A percentile compares a stretch with the other conserved stretches of the same genome.
Conservation (phyloP, 1,140 invertebrate genomes). For the Bombus cullumanus region DNA sequence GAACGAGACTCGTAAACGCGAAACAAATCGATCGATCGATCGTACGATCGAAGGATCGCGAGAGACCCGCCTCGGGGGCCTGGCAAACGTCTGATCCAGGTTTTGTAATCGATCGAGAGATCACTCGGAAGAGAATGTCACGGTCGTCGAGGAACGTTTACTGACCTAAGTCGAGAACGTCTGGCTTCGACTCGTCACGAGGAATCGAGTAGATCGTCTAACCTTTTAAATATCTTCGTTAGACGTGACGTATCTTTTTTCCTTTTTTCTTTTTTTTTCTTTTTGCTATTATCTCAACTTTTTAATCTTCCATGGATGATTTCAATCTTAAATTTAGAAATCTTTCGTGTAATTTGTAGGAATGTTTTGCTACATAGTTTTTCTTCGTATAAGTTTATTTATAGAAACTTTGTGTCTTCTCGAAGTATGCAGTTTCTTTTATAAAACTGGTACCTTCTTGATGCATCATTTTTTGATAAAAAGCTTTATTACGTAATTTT, state of each 20-base stretch:
- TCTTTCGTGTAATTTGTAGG: neutral
- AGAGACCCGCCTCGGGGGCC: constrained; percentile 31
- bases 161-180: constrained; percentile 63
- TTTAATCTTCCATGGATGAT: neutral
- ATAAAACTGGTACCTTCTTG: too few relatives aligned
- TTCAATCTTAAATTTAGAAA: too few relatives aligned
- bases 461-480: too few relatives aligned
- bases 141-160: constrained; percentile 66
- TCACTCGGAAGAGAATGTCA: constrained; percentile 62
- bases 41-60: constrained; percentile 38
- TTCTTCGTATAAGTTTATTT: too few relatives aligned
- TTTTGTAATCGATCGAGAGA: constrained; percentile 64
- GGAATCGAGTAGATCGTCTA: neutral
- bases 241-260: neutral
- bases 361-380: neutral
- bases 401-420: too few relatives aligned
- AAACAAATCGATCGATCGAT: constrained; percentile 45
- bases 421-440: too few relatives aligned
- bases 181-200: constrained; percentile 44
- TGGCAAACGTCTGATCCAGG: constrained; percentile 24
- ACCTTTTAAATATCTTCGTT: neutral
- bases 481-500: too few relatives aligned
- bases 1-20: neutral
- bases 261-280: too few relatives aligned
- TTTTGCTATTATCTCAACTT: too few relatives aligned